A percentile compares a stretch with the other conserved stretches of the same genome.
Evolutionary conservation across 2,888 invertebrate genomes (phyloP).

Genomic region (Eurytoma adleriae): DNA sequence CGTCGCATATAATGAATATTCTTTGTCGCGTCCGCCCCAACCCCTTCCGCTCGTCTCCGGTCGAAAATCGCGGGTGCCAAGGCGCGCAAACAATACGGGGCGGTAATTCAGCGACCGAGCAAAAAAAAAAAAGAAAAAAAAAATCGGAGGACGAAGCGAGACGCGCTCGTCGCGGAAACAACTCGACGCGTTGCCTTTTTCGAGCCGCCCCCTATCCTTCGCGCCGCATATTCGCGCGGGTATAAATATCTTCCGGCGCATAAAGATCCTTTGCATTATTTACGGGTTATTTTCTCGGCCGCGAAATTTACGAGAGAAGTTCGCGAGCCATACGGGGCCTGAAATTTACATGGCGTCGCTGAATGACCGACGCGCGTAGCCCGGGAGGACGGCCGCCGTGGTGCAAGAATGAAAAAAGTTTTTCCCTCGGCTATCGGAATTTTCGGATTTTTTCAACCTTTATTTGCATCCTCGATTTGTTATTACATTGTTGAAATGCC

Average conservation of each 20-base stretch:
- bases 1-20: too few species aligned
- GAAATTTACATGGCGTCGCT: slow-evolving; percentile 42
- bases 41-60: too few species aligned
- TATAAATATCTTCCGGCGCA: slow-evolving; percentile 57
- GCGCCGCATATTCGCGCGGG: slow-evolving; percentile 18
- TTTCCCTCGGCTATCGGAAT: too few species aligned
- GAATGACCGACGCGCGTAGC: slow-evolving; percentile 40
- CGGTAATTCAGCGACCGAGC: too few species aligned
- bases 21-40: too few species aligned
- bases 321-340: slow-evolving; percentile 16
- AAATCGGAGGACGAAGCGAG: too few species aligned
- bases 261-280: slow-evolving; percentile 57
- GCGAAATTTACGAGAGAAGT: slow-evolving; percentile 61
- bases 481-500: too few species aligned
- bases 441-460: too few species aligned
- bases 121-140: too few species aligned
- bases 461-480: too few species aligned
- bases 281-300: slow-evolving; percentile 56
- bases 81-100: too few species aligned
- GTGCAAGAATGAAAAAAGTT: background rate
- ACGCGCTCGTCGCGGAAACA: background rate
- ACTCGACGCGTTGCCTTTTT: slow-evolving; percentile 5
- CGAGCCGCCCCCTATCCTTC: background rate
- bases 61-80: too few species aligned
- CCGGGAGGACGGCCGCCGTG: background rate